Percentiles rank a stretch among this genome's conserved stretches.
Evolutionary conservation across 2,888 invertebrate genomes (phyloP).

Genomic region (Germaria angustata): DNA sequence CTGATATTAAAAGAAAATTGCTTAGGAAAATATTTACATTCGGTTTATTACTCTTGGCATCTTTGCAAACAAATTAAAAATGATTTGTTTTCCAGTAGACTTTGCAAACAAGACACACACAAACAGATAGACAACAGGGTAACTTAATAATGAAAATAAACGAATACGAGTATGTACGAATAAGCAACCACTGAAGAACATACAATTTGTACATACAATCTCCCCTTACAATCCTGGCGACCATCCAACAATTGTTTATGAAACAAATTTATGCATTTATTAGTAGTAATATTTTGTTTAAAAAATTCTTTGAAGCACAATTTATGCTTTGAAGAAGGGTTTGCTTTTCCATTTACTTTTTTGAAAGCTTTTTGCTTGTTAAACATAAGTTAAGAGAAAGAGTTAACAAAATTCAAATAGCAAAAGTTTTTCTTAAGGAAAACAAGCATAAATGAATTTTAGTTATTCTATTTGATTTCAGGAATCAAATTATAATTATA

Average conservation of each 20-base stretch:
- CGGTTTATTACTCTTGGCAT: conserved; percentile 63
- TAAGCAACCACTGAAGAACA: background rate
- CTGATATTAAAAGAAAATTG: conserved; percentile 52
- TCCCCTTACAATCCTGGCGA: background rate
- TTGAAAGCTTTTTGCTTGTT: background rate
- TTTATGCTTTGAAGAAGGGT: background rate
- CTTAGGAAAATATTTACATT: conserved; percentile 64
- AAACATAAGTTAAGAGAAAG: conserved; percentile 14
- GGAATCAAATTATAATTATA: background rate
- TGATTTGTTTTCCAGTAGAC: conserved; percentile 58
- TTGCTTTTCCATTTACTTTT: background rate
- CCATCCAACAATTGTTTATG: conserved; percentile 14
- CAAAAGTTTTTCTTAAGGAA: background rate
- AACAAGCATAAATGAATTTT: background rate
- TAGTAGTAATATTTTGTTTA: conserved; percentile 27
- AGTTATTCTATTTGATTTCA: background rate
- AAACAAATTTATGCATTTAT: conserved; percentile 9
- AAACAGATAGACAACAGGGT: background rate
- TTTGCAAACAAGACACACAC: conserved; percentile 8
- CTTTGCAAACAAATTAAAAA: conserved; percentile 67
- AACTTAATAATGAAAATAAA: conserved; percentile 41
- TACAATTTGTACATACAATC: background rate
- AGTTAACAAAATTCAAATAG: conserved; percentile 13
- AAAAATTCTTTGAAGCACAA: conserved; percentile 23
- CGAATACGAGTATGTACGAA: background rate